phyloP scores from a whole-genome alignment of 2,797 vertebrate genomes.

The Sciurus vulgaris region DNA sequence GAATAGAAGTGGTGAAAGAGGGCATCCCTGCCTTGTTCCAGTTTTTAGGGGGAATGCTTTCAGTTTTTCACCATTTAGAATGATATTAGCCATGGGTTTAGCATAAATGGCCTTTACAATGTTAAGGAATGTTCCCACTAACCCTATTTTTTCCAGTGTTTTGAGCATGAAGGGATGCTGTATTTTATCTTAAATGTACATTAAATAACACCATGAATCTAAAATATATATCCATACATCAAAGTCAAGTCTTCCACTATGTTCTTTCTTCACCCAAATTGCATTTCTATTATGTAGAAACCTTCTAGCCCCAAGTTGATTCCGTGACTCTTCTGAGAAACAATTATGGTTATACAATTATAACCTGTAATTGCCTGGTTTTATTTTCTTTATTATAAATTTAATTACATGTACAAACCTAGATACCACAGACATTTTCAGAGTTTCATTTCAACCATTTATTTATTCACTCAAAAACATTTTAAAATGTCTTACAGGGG shows the following conservation, averaged over 20 bases:
- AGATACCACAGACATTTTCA: background rate
- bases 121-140: too few species aligned
- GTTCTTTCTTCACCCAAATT: background rate
- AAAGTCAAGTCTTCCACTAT: background rate
- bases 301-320: background rate
- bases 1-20: too few species aligned
- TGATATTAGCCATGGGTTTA: too few species aligned
- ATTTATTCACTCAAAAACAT: constrained; percentile 24
- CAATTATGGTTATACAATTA: background rate
- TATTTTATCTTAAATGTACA: background rate
- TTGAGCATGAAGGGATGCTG: too few species aligned
- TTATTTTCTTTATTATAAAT: constrained; percentile 9
- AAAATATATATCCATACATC: background rate
- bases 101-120: too few species aligned
- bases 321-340: background rate
- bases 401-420: background rate
- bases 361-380: background rate
- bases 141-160: too few species aligned
- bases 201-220: background rate
- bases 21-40: too few species aligned
- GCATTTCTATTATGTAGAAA: background rate
- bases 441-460: background rate
- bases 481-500: background rate
- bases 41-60: too few species aligned
- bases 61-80: too few species aligned